Percentiles rank a stretch among this genome's conserved stretches.
Evolutionary conservation across 2,113 vertebrate species (phyloP).

Genomic region (Blennius ocellaris): DNA sequence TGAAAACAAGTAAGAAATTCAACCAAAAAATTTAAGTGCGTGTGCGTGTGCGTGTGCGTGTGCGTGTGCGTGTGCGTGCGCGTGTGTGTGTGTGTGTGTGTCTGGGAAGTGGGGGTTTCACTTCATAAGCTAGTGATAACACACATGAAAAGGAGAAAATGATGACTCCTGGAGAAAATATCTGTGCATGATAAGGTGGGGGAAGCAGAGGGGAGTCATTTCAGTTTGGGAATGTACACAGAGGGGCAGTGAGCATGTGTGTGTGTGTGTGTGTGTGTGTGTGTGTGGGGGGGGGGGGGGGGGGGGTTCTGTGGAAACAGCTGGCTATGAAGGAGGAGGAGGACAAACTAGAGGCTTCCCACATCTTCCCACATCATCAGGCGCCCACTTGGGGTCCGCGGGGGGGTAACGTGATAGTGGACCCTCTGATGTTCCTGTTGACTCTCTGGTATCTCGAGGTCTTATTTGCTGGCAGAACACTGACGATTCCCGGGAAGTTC

Average conservation of each 20-base stretch:
- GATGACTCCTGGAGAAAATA: neutral
- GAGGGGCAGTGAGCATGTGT: slow-evolving; percentile 2
- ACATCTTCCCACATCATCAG: slow-evolving; percentile 54
- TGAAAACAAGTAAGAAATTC: no score
- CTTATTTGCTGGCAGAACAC: slow-evolving; percentile 61
- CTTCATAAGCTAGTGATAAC: slow-evolving; percentile 19
- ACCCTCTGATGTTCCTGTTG: slow-evolving; percentile 54
- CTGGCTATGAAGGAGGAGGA: slow-evolving; percentile 60
- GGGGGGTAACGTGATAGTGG: slow-evolving; percentile 51
- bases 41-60: neutral
- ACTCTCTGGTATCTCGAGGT: slow-evolving; percentile 59
- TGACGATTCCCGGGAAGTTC: slow-evolving; percentile 1
- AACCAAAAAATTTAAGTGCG: neutral
- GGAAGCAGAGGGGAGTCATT: neutral
- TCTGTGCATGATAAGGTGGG: slow-evolving; percentile 15
- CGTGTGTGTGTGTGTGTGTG: slow-evolving; percentile 8
- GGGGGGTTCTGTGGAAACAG: slow-evolving; percentile 64
- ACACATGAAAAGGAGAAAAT: slow-evolving; percentile 22
- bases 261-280: no score
- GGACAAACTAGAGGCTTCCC: slow-evolving; percentile 58
- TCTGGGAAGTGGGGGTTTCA: neutral
- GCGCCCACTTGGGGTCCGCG: slow-evolving; percentile 47
- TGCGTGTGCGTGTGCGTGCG: neutral
- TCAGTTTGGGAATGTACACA: slow-evolving; percentile 32
- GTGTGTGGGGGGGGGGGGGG: slow-evolving; percentile 18